These are phyloP conservation scores for Buathra laborator DNA, from an alignment of 2,888 invertebrate species.

Conservation along the genomic window DNA sequence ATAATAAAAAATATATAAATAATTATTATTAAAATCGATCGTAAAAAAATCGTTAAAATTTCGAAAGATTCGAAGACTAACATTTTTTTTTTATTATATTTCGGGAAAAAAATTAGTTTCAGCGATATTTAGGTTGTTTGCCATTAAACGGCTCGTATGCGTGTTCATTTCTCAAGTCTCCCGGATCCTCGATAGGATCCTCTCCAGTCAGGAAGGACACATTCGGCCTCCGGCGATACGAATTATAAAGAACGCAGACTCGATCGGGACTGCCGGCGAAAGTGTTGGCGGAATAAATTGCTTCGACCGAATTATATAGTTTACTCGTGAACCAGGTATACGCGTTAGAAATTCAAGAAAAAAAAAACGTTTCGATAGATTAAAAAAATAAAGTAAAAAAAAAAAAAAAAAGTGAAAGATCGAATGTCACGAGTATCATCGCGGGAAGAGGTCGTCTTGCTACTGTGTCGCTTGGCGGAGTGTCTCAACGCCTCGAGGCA, in stretches of 20 bases:
- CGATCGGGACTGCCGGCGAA: constrained; percentile 9
- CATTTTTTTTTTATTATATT: too few relatives aligned
- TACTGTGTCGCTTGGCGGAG: background rate
- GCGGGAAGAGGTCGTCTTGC: background rate
- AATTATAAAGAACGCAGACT: background rate
- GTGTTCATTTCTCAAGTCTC: background rate
- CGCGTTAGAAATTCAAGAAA: background rate
- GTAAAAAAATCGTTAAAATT: too few relatives aligned
- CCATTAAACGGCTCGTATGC: background rate
- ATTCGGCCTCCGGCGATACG: background rate
- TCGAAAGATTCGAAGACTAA: too few relatives aligned
- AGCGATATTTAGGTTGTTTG: background rate
- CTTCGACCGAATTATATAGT: constrained; percentile 1
- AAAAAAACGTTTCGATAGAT: background rate
- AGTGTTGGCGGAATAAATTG: constrained; percentile 14
- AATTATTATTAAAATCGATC: too few relatives aligned
- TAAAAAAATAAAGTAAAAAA: background rate
- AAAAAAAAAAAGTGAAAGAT: constrained; percentile 34
- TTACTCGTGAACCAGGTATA: background rate
- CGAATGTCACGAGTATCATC: constrained; percentile 8
- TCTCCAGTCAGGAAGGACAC: background rate
- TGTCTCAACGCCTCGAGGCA: background rate
- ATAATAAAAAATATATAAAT: too few relatives aligned
- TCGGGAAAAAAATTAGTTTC: too few relatives aligned
- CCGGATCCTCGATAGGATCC: background rate